phyloP scores from a whole-genome alignment of 2,113 vertebrate species.

The Cavia aperea region DNA sequence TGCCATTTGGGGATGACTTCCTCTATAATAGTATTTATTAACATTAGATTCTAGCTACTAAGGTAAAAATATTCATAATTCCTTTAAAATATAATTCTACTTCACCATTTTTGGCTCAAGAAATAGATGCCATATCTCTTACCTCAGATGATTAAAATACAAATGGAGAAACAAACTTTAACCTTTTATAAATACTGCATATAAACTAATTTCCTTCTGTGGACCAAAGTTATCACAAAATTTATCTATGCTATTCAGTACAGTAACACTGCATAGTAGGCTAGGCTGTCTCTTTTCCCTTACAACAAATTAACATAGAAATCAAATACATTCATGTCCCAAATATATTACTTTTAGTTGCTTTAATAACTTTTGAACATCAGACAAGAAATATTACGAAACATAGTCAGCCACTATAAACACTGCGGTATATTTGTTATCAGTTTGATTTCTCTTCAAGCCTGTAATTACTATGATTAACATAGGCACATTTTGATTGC shows the following conservation, averaged over 20 bases:
- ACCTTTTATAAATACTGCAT: background rate
- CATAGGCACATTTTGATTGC: background rate
- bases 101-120: background rate
- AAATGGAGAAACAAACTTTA: background rate
- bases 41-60: background rate
- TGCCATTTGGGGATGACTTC: background rate
- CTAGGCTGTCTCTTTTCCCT: background rate
- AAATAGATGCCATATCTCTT: background rate
- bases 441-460: background rate
- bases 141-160: background rate
- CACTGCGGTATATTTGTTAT: background rate
- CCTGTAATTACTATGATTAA: background rate
- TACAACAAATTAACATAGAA: background rate
- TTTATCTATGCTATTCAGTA: background rate
- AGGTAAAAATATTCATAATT: background rate
- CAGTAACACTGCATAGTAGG: background rate
- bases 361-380: background rate
- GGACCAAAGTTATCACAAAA: background rate
- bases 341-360: background rate
- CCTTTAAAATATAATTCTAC: background rate
- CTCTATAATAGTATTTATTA: background rate
- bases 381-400: background rate
- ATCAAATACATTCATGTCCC: background rate
- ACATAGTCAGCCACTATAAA: background rate
- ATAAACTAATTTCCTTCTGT: background rate